Evolutionary conservation across 2,888 invertebrate genomes (phyloP), one percentile per base, ranked within the genome.

Genomic region (Vesta saturnalis): DNA sequence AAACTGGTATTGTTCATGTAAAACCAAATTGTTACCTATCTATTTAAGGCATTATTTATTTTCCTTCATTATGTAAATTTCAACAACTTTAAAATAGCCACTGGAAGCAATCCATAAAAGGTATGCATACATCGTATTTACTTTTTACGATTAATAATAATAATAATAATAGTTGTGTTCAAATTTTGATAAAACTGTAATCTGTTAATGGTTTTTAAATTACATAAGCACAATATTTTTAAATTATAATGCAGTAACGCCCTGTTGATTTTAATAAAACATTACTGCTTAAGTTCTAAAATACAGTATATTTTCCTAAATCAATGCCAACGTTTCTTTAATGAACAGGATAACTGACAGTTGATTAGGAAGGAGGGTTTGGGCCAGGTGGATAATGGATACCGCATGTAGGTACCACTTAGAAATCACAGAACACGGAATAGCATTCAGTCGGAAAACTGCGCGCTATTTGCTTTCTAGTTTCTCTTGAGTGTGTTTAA

Each of bases 351-450:
- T 79, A 79, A 78, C 75, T 77, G 80, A 74, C 79, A 72, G 72
- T 75, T 75, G 77, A 78, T 78, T 77, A 71, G 70, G 67, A 62
- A 68, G 73, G 73, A 74, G 73, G 74, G 73, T 71, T 67, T 73
- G 70, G 64, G 68, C 65, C 75, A 73, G 75, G 76, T 72, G 76
- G 79, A 78, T 81, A 80, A 81, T 80, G 81, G 81, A 81, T 76
- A 76, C 78, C 74, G 76, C 80, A 75, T 80, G 80, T 79, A 73
- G 70, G 76, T 77, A 77, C 80, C 80, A 79, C 72, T 79, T 78
- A 76, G 76, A 77, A 76, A 74, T 77, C 76, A 71, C 70, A 60
- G 75, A 77, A 80, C 80, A 80, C 70, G 79, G 75, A 78, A 79
- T 74, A 74, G 79, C 80, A 77, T 80, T 77, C 78, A 77, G 75